phyloP scores from a whole-genome alignment of 2,888 invertebrate genomes.

The Amphipyra tragopoginis region DNA sequence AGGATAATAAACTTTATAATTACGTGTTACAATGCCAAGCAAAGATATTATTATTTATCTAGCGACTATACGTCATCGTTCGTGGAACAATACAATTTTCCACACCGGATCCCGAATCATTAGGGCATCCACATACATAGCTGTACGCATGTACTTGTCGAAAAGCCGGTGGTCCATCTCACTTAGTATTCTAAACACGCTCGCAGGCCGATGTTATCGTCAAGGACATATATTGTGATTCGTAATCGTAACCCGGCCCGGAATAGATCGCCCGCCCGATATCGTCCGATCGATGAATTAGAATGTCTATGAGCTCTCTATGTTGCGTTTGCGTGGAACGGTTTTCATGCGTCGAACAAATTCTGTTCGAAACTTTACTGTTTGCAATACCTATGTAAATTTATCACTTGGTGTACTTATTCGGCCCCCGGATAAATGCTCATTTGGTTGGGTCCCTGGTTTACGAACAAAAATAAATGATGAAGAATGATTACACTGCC shows the following conservation, averaged over 20 bases:
- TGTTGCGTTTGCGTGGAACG: conserved; percentile 69
- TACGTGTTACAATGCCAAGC: conserved; percentile 15
- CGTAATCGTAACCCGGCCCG: conserved; percentile 78
- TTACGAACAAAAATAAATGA: conserved; percentile 47
- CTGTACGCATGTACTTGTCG: conserved; percentile 60
- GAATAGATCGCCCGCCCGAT: conserved; percentile 83
- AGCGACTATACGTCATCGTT: conserved; percentile 35
- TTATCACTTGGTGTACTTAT: conserved; percentile 49
- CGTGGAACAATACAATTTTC: conserved; percentile 64
- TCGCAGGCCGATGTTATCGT: conserved; percentile 75
- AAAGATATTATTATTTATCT: conserved; percentile 18
- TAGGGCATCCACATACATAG: conserved; percentile 48
- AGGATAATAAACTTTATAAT: not conserved
- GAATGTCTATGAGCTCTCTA: conserved; percentile 70
- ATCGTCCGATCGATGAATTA: conserved; percentile 77
- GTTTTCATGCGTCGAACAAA: conserved; percentile 71
- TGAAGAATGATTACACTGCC: conserved; percentile 33
- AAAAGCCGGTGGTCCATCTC: conserved; percentile 82
- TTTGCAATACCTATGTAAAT: conserved; percentile 72
- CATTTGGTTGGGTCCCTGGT: conserved; percentile 32
- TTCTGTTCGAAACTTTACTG: conserved; percentile 67
- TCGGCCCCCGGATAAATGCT: conserved; percentile 28
- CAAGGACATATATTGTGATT: conserved; percentile 87
- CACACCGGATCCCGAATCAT: conserved; percentile 58
- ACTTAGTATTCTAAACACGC: conserved; percentile 82